Evolutionary conservation across 2,888 invertebrate species (phyloP).

Genomic region (Troglohyphantes excavatus): DNA sequence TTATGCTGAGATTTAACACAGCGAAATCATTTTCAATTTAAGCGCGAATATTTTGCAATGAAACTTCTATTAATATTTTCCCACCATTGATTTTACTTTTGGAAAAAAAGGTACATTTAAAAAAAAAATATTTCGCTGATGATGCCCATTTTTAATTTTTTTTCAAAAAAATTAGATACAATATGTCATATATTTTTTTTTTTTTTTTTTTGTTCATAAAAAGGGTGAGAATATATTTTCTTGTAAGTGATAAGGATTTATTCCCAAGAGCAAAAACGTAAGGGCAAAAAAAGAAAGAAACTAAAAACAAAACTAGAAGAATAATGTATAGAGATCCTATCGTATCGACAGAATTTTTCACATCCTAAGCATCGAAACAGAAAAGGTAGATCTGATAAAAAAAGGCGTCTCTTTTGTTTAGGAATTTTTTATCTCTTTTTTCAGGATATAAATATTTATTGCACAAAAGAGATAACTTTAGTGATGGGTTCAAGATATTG

Average conservation of each 20-base stretch:
- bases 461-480: constrained; percentile 18
- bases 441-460: constrained; percentile 49
- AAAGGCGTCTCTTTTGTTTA: constrained; percentile 5
- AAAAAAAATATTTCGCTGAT: too few relatives aligned
- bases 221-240: neutral
- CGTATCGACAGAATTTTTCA: constrained; percentile 41
- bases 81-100: too few relatives aligned
- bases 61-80: too few relatives aligned
- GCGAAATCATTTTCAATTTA: too few relatives aligned
- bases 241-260: constrained; percentile 45
- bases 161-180: neutral
- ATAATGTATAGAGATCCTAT: constrained; percentile 32
- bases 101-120: too few relatives aligned
- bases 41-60: too few relatives aligned
- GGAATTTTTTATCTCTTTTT: constrained; percentile 18
- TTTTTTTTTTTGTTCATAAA: constrained; percentile 17
- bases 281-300: constrained; percentile 2
- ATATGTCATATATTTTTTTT: neutral
- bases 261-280: constrained; percentile 41
- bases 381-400: constrained; percentile 33
- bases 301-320: constrained; percentile 1
- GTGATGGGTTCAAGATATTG: constrained; percentile 7
- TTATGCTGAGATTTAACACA: too few relatives aligned
- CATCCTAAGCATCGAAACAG: constrained; percentile 4
- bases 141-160: too few relatives aligned